phyloP scores from a whole-genome alignment of 2,797 vertebrate species.

The Cetoscarus ocellatus region DNA sequence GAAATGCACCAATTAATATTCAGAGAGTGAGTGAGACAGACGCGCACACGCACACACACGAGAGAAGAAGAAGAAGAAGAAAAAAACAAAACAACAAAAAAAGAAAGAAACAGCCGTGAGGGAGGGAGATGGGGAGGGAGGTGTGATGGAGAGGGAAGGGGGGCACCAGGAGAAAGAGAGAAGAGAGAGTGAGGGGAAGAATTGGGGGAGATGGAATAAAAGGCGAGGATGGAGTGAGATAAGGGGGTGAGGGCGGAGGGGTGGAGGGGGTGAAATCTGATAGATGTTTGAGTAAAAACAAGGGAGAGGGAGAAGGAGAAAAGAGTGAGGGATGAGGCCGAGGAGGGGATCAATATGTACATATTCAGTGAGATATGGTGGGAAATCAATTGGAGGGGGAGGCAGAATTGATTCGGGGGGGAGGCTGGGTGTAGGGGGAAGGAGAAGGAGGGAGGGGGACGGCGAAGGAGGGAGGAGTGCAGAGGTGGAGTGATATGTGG shows the following conservation, averaged over 20 bases:
- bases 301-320: constrained; percentile 59
- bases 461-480: constrained; percentile 61
- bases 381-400: constrained; percentile 79
- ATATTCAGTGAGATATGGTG: constrained; percentile 83
- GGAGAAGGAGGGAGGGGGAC: constrained; percentile 32
- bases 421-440: constrained; percentile 24
- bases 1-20: constrained; percentile 91
- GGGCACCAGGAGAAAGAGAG: constrained; percentile 59
- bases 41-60: constrained; percentile 52
- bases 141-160: constrained; percentile 57
- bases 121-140: constrained; percentile 66
- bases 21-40: constrained; percentile 88
- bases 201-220: constrained; percentile 78
- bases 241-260: constrained; percentile 25
- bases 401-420: constrained; percentile 73
- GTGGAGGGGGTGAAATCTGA: constrained; percentile 73
- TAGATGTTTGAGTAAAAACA: constrained; percentile 76
- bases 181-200: constrained; percentile 32
- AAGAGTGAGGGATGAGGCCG: constrained; percentile 59
- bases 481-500: constrained; percentile 86
- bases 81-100: constrained; percentile 41
- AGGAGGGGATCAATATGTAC: constrained; percentile 80
- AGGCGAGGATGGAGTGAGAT: constrained; percentile 58
- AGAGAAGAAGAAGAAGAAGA: background rate
- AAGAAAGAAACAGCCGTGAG: constrained; percentile 76